Conservation (phyloP, 2,797 vertebrate genomes). For the Lagorchestes hirsutus region DNA sequence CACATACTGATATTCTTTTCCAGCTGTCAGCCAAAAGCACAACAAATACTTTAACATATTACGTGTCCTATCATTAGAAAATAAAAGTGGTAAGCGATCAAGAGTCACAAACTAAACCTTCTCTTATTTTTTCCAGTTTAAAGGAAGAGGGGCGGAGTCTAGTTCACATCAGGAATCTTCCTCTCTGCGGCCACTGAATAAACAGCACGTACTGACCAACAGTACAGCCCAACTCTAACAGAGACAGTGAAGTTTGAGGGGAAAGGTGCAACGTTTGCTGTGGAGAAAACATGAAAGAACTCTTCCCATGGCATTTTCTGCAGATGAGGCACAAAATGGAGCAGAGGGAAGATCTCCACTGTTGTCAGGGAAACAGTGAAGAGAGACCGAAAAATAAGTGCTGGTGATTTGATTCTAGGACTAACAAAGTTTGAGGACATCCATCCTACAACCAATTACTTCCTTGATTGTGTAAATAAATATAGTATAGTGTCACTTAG, state of each 20-base stretch:
- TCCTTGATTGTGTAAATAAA: neutral
- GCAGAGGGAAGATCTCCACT: neutral
- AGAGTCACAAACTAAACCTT: neutral
- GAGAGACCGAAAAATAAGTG: neutral
- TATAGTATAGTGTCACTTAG: neutral
- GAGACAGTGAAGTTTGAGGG: neutral
- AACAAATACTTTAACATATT: slow-evolving; percentile 24
- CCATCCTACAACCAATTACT: neutral
- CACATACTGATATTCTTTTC: neutral
- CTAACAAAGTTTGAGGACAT: neutral
- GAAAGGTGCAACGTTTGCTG: neutral
- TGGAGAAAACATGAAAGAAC: neutral
- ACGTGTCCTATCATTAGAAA: neutral
- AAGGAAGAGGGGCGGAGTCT: neutral
- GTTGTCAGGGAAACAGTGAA: slow-evolving; percentile 9
- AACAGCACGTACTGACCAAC: neutral
- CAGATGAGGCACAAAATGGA: slow-evolving; percentile 36
- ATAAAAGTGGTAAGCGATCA: neutral
- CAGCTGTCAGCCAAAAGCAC: slow-evolving; percentile 20
- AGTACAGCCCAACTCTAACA: neutral
- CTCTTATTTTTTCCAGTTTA: neutral
- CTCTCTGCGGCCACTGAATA: neutral
- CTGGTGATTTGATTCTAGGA: neutral
- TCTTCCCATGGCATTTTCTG: neutral
- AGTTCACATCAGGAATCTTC: neutral